A percentile compares a stretch with the other conserved stretches of the same genome.
Evolutionary conservation across 2,888 invertebrate genomes (phyloP).

Genomic region (Darwinula stevensoni): DNA sequence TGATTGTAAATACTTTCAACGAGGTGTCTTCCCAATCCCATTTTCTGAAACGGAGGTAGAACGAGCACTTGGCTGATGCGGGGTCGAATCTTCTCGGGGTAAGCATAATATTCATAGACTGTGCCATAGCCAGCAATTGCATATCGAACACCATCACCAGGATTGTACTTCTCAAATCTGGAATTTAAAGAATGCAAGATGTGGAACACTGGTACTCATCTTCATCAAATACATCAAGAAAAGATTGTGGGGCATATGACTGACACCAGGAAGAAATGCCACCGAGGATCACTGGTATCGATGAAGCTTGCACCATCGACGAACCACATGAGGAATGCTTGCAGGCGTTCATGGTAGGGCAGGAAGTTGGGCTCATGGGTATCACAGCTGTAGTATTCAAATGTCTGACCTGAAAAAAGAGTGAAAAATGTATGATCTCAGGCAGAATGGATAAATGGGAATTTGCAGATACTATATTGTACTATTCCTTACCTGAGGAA

Average conservation of each 20-base stretch:
- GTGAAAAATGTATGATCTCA: conserved; percentile 5
- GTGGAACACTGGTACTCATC: neutral
- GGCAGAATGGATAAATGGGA: no score
- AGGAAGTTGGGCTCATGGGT: conserved; percentile 34
- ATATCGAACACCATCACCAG: conserved; percentile 22
- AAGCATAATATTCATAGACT: conserved; percentile 79
- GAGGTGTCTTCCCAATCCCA: conserved; percentile 54
- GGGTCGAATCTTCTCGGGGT: conserved; percentile 55
- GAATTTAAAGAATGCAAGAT: conserved; percentile 4
- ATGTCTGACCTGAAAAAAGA: conserved; percentile 15
- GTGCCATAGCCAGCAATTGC: conserved; percentile 64
- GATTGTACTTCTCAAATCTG: conserved; percentile 18
- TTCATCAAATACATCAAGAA: no score
- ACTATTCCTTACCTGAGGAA: conserved; percentile 15
- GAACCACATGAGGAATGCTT: conserved; percentile 76
- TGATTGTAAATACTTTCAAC: conserved; percentile 28
- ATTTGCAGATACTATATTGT: conserved; percentile 7
- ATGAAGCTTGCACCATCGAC: conserved; percentile 88
- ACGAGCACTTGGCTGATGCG: conserved; percentile 76
- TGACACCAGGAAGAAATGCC: conserved; percentile 36
- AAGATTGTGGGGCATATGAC: no score
- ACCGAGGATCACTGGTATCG: conserved; percentile 66
- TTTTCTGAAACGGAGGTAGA: conserved; percentile 62
- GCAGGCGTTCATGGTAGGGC: conserved; percentile 48
- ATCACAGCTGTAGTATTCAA: conserved; percentile 52